Conservation (phyloP, 2,113 vertebrate genomes). For the Tupaia tana region DNA sequence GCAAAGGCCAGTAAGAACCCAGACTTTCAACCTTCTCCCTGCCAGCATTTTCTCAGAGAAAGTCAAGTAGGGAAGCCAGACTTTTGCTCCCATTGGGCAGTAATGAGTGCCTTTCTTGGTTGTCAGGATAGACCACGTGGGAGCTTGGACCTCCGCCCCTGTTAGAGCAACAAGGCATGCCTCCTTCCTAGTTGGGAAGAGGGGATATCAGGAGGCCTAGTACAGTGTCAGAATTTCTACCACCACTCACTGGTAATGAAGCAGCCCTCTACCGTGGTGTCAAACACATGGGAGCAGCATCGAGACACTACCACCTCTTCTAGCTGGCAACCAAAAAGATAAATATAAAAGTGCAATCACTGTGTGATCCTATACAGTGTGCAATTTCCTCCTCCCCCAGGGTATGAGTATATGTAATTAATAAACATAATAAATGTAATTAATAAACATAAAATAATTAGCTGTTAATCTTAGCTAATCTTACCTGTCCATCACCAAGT, state of each 20-base stretch:
- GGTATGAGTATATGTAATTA: background rate
- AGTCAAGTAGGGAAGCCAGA: background rate
- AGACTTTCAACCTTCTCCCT: background rate
- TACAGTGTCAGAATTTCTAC: background rate
- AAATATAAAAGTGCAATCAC: background rate
- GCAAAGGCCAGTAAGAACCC: background rate
- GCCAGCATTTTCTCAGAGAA: background rate
- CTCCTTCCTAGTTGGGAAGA: background rate
- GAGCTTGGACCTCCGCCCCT: background rate
- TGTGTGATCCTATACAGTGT: background rate
- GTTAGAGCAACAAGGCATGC: background rate
- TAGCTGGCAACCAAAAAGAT: background rate
- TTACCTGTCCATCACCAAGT: background rate
- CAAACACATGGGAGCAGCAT: background rate
- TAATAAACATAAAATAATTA: too few relatives aligned
- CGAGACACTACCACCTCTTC: background rate
- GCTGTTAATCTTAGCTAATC: too few relatives aligned
- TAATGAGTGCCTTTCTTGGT: background rate
- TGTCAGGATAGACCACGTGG: background rate
- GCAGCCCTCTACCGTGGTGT: background rate
- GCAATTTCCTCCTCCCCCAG: background rate
- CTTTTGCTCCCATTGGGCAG: background rate
- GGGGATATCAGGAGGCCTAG: background rate
- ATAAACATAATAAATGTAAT: too few relatives aligned
- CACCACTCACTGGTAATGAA: background rate